Evolutionary conservation across 2,797 vertebrate species (phyloP).

Genomic region (Threskiornis aethiopicus): DNA sequence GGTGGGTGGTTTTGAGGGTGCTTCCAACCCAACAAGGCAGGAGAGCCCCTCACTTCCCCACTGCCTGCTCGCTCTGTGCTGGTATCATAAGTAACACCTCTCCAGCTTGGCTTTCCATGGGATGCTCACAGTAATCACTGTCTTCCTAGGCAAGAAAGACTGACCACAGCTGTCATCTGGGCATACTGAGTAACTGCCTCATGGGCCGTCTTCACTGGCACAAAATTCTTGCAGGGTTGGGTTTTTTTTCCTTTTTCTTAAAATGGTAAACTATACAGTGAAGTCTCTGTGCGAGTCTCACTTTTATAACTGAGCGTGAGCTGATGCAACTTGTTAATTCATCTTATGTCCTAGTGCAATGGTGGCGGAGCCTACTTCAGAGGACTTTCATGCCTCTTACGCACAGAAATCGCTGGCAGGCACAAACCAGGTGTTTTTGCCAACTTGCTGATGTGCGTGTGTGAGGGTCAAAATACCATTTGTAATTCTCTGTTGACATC

Average conservation of each 20-base stretch:
- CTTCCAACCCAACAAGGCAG: background rate
- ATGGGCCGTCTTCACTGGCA: background rate
- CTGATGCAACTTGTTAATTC: background rate
- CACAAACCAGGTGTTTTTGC: background rate
- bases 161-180: accelerated
- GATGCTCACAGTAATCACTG: background rate
- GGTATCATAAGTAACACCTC: background rate
- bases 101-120: background rate
- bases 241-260: background rate
- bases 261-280: background rate
- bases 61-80: background rate
- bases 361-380: background rate
- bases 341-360: accelerated
- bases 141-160: background rate
- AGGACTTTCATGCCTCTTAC: background rate
- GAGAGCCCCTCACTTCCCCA: background rate
- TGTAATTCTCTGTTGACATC: background rate
- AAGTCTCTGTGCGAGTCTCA: background rate
- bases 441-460: background rate
- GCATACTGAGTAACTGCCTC: background rate
- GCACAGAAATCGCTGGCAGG: background rate
- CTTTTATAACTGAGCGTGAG: background rate
- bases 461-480: background rate
- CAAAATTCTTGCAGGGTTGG: background rate
- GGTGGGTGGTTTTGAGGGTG: background rate